Evolutionary conservation across 2,888 invertebrate species (phyloP), one percentile per base, ranked within the genome.

Genomic region (Bugula neritina): DNA sequence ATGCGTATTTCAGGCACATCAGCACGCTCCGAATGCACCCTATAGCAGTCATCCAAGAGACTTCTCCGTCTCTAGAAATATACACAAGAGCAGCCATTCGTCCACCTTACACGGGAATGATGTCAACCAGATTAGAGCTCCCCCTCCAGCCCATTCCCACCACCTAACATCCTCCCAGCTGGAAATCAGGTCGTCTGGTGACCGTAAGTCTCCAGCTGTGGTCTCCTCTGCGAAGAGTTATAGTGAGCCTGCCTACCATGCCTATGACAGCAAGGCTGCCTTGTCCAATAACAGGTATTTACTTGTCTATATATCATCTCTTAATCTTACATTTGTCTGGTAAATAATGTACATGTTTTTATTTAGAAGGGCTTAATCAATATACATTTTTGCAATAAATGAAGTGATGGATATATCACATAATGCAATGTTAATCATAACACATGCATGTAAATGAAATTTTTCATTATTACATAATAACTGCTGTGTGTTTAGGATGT

Each of bases 111-210:
- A 43, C 17, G 10, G 43, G 3, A n/a, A 10, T 31, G 63, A 63
- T 2, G 31, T 13, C 63, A 31, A 17, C 10, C 29, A 25, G 31
- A 27, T 27, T 5, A 25, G 63, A 29, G 31, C 27, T 5, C 63
- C 63, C 2, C 63, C 63, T 5, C 63, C 63, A 31, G 63, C 63
- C 27, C 63, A 63, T 31, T 63, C 63, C 13, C 63, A 63, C 34
- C 63, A 63, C n/a, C 63, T 63, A 27, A 63, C 29, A 13, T 27
- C 29, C 31, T 17, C 55, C 5, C 13, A 13, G 31, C 13, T 63
- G 63, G 63, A 63, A 31, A 63, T 25, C 27, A 63, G 63, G 34
- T 31, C 5, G 27, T 29, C 63, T 63, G 43, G 10, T 43, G 63
- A 63, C 31, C 21, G 63, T 10, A 63, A 63, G 63, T 63, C 63